A percentile compares a stretch with the other conserved stretches of the same genome.
These are phyloP conservation scores for Heliangelus exortis DNA, from an alignment of 2,797 vertebrate genomes.

Conservation along the genomic window DNA sequence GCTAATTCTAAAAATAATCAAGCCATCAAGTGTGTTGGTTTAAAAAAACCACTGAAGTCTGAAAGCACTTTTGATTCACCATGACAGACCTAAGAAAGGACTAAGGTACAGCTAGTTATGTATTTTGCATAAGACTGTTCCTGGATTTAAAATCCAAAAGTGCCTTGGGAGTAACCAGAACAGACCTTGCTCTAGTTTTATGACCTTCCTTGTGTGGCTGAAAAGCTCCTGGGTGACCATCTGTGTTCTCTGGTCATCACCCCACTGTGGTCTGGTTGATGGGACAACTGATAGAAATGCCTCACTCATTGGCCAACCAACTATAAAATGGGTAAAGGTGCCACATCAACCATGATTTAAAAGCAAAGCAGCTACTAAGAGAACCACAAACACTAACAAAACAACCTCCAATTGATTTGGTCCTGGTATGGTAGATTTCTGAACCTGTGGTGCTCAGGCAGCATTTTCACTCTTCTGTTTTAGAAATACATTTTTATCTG, in stretches of 20 bases:
- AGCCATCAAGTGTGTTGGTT: neutral
- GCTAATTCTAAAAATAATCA: neutral
- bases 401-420: neutral
- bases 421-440: neutral
- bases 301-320: neutral
- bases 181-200: neutral
- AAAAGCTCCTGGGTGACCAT: neutral
- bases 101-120: neutral
- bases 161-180: neutral
- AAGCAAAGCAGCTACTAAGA: neutral
- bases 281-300: neutral
- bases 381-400: too few species aligned
- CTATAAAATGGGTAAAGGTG: neutral
- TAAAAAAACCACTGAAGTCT: rapidly evolving
- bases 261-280: neutral
- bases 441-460: neutral
- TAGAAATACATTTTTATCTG: neutral
- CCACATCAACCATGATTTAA: neutral
- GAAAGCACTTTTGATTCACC: neutral
- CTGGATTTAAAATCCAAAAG: neutral
- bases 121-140: neutral
- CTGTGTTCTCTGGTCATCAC: neutral
- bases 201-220: rapidly evolving
- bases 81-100: neutral
- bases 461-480: neutral